A percentile compares a stretch with the other conserved stretches of the same genome.
Conservation (phyloP, 2,797 vertebrate species). For the Crenichthys baileyi region DNA sequence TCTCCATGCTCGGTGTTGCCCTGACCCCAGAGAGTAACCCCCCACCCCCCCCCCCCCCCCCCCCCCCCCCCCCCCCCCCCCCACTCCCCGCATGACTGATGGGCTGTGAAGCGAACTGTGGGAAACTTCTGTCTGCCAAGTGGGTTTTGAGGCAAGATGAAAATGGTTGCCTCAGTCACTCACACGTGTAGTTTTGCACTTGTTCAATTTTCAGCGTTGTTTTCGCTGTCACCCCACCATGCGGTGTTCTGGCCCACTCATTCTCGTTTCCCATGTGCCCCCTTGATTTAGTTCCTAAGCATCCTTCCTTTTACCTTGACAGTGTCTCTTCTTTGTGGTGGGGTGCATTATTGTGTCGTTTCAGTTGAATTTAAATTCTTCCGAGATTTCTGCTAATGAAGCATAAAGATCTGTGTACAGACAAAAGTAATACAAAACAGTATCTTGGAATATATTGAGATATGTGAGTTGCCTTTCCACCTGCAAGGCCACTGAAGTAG, state of each 20-base stretch:
- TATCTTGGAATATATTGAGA: slow-evolving; percentile 31
- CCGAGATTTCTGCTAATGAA: neutral
- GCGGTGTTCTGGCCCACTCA: slow-evolving; percentile 23
- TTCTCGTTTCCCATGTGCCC: neutral
- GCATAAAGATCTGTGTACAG: slow-evolving; percentile 7
- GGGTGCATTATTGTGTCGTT: slow-evolving; percentile 14
- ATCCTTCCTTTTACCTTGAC: slow-evolving; percentile 14
- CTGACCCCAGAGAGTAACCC: slow-evolving; percentile 68
- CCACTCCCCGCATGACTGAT: slow-evolving; percentile 69
- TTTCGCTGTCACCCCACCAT: slow-evolving; percentile 45
- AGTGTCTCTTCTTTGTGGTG: neutral
- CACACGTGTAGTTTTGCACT: slow-evolving; percentile 69
- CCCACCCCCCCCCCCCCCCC: slow-evolving; percentile 51
- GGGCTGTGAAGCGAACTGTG: slow-evolving; percentile 72
- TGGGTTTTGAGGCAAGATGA: slow-evolving; percentile 62
- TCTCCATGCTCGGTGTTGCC: slow-evolving; percentile 51
- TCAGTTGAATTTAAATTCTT: slow-evolving; percentile 11
- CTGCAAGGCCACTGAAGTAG: slow-evolving; percentile 50
- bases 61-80: slow-evolving; percentile 51
- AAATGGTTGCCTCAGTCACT: slow-evolving; percentile 64
- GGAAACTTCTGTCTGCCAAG: slow-evolving; percentile 72
- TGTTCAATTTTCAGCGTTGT: slow-evolving; percentile 46
- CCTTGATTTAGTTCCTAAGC: slow-evolving; percentile 15
- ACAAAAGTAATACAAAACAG: slow-evolving; percentile 1
- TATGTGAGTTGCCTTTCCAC: slow-evolving; percentile 46